Evolutionary conservation across 2,797 vertebrate species (phyloP), one percentile per base, ranked within the genome.

Genomic region (Tokudaia tokunoshimensis): DNA sequence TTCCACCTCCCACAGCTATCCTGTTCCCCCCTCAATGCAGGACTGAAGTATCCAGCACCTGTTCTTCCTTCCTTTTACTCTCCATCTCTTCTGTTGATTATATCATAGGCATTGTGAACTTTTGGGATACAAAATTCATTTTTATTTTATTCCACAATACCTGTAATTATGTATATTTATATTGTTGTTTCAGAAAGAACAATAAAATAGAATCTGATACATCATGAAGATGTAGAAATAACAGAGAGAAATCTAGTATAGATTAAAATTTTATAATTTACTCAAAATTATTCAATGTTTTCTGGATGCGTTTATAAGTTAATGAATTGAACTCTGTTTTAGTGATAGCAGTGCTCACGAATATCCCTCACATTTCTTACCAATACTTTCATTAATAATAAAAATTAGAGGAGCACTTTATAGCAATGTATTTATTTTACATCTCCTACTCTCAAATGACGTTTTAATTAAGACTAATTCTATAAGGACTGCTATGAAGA

Each of bases 381-480:
- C 7, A 90, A 70, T 4, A 78, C 1, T 85, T 6, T 75, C 10
- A 1, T 11, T 63, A 82, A 82, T n/a, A 6, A 75, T 20, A 76
- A 85, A 52, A 31, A 13, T 20, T 4, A 59, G 55, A 9, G 5
- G 8, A 61, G 22, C 12, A 13, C 12, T 90, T 93, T 57, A 72
- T 6, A 31, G 2, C 0, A 13, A 91, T 79, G n/a, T 4, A 55
- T 24, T 89, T 31, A 55, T 31, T 22, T 84, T 88, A n/a, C 57
- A 82, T 91, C 26, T 92, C 14, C 12, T 31, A 31, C 26, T 89
- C 37, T 75, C 37, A 84, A 92, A 79, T 75, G 63, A 12, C 79
- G 34, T 34, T 83, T 96, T 93, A 89, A 95, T 92, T 81, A 92
- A 80, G 93, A 94, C 13, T 6, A 41, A 94, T 20, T 31, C 41